Conservation (phyloP, 92 coral and sea anemone genomes). For the Epizoanthus ramosus region DNA sequence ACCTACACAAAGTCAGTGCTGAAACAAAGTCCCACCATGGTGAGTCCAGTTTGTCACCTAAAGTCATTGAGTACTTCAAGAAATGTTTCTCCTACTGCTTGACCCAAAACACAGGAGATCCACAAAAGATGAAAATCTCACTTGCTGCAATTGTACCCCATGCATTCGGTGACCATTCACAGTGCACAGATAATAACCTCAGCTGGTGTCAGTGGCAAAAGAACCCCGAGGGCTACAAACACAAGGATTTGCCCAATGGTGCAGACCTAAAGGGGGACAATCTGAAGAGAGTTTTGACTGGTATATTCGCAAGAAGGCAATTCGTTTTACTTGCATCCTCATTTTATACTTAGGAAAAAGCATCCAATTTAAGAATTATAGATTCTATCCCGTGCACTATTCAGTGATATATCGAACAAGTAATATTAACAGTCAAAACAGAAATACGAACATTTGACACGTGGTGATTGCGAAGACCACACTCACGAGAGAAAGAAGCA, state of each 20-base stretch:
- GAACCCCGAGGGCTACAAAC: slow-evolving; percentile 16
- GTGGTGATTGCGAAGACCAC: not conserved
- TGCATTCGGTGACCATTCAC: slow-evolving; percentile 40
- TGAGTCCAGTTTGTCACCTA: slow-evolving; percentile 6
- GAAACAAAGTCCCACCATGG: not conserved
- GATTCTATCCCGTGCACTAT: not conserved
- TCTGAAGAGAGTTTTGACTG: not conserved
- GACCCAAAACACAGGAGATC: slow-evolving; percentile 25
- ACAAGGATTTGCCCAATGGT: slow-evolving; percentile 30
- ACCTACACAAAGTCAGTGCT: not conserved
- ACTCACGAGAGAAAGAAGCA: not conserved
- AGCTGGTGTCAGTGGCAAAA: slow-evolving; percentile 32
- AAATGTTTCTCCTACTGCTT: slow-evolving; percentile 13
- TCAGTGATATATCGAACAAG: slow-evolving; percentile 4
- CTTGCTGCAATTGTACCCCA: slow-evolving; percentile 33
- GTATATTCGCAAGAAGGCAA: slow-evolving; percentile 19
- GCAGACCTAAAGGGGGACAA: slow-evolving; percentile 25
- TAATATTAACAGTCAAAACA: not conserved
- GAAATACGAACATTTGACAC: slow-evolving; percentile 18
- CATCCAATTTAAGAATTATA: not conserved
- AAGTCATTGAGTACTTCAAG: slow-evolving; percentile 21
- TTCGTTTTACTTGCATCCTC: not conserved
- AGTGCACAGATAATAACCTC: slow-evolving; percentile 29
- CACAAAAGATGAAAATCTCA: slow-evolving; percentile 13
- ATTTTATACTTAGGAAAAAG: slow-evolving; percentile 14